Conservation (phyloP, 2,113 vertebrate genomes). For the Tricholaema leucomelas region DNA sequence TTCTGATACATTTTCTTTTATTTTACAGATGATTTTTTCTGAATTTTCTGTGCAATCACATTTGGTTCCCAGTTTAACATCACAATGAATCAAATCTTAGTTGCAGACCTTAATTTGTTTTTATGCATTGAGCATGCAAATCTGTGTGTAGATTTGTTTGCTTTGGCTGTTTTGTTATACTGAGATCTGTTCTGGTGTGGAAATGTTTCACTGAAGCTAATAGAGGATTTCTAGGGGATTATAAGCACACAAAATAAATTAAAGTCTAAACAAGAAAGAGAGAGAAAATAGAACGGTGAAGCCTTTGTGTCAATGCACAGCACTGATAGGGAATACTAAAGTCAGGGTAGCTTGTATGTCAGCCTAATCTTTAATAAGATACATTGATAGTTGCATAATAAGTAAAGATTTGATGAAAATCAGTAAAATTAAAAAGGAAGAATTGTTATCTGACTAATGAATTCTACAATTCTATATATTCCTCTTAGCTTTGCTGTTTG, state of each 20-base stretch:
- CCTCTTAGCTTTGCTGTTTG: neutral
- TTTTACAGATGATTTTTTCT: neutral
- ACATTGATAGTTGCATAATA: neutral
- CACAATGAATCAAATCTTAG: neutral
- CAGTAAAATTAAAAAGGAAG: neutral
- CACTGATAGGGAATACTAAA: neutral
- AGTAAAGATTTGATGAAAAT: neutral
- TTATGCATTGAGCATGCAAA: neutral
- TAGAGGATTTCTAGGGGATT: neutral
- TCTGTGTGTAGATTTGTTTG: neutral
- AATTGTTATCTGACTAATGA: neutral
- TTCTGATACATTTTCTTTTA: neutral
- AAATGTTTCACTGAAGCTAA: neutral
- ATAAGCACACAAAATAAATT: neutral
- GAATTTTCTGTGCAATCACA: neutral
- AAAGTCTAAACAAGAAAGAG: neutral
- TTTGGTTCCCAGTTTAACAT: neutral
- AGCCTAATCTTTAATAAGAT: neutral
- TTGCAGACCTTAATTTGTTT: neutral
- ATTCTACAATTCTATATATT: neutral
- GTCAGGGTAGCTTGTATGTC: neutral
- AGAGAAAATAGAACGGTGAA: neutral
- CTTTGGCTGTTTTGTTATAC: neutral
- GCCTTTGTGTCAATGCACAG: neutral
- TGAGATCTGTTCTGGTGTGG: neutral